Evolutionary conservation across 2,113 vertebrate genomes (phyloP).

Genomic region (Chlamydotis undulata): DNA sequence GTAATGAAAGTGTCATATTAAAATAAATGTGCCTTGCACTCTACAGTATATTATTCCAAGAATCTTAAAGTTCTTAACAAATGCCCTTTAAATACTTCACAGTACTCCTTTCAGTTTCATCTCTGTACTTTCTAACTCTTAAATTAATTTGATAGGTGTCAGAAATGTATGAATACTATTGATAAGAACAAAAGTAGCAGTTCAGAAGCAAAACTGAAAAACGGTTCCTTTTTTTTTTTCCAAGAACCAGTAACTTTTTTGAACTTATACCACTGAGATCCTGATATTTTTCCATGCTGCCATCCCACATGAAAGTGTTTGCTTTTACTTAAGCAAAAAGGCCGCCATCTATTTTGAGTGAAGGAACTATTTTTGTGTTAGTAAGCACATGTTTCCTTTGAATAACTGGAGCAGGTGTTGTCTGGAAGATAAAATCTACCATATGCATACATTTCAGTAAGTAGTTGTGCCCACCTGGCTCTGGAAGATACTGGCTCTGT

Average conservation of each 20-base stretch:
- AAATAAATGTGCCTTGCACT: not conserved
- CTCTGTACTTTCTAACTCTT: not conserved
- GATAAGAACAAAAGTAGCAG: not conserved
- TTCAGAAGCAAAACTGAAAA: not conserved
- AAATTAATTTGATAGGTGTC: not conserved
- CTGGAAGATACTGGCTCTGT: not conserved
- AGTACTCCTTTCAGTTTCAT: not conserved
- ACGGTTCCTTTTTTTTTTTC: not conserved
- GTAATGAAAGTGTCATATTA: not conserved
- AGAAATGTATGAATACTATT: not conserved
- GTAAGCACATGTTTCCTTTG: not conserved
- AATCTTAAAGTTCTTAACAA: not conserved
- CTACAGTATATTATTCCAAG: not conserved
- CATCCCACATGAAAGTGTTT: not conserved
- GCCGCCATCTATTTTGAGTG: not conserved
- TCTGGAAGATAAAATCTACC: not conserved
- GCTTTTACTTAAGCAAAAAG: not conserved
- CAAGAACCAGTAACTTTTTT: not conserved
- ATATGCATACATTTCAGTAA: not conserved
- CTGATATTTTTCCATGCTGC: not conserved
- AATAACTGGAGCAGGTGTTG: not conserved
- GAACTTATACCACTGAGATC: not conserved
- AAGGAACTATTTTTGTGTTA: not conserved
- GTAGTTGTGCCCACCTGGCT: not conserved
- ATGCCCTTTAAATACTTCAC: not conserved